These are phyloP conservation scores for Philopedon plagiatum DNA, from an alignment of 2,888 invertebrate genomes.

Conservation along the genomic window DNA sequence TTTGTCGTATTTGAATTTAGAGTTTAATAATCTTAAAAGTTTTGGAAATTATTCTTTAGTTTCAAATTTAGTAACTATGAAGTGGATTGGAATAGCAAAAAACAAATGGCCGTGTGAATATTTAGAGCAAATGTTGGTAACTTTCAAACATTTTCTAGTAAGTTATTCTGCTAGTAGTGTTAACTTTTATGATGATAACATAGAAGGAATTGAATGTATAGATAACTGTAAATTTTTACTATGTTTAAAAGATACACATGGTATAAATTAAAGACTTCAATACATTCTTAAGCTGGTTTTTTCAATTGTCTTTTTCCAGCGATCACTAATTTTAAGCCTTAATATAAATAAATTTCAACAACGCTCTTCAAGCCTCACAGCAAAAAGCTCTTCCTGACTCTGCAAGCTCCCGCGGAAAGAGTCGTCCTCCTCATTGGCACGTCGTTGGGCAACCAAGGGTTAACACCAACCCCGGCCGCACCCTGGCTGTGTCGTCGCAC, in stretches of 20 bases:
- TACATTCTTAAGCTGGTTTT: too few relatives aligned
- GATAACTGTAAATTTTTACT: constrained; percentile 51
- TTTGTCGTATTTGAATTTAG: constrained; percentile 48
- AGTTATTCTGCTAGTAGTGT: constrained; percentile 37
- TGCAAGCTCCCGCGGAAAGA: too few relatives aligned
- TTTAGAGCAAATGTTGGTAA: constrained; percentile 51
- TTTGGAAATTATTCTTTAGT: constrained; percentile 38
- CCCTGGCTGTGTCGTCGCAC: too few relatives aligned
- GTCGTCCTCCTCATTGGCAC: too few relatives aligned
- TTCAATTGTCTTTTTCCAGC: too few relatives aligned
- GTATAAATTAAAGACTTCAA: constrained; percentile 25
- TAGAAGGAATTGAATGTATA: constrained; percentile 52
- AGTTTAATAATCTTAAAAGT: constrained; percentile 52
- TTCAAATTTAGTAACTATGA: constrained; percentile 42
- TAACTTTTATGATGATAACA: constrained; percentile 45
- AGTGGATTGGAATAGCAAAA: constrained; percentile 50
- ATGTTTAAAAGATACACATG: constrained; percentile 34
- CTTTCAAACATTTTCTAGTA: constrained; percentile 44
- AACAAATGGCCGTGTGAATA: constrained; percentile 55
- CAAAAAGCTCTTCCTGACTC: too few relatives aligned
- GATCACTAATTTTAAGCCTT: too few relatives aligned
- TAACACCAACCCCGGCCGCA: too few relatives aligned
- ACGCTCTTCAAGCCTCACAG: too few relatives aligned
- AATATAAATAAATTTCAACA: too few relatives aligned
- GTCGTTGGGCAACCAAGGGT: too few relatives aligned